A percentile compares a stretch with the other conserved stretches of the same genome.
phyloP scores from a whole-genome alignment of 1,140 invertebrate species.

The Leucophenga varia region DNA sequence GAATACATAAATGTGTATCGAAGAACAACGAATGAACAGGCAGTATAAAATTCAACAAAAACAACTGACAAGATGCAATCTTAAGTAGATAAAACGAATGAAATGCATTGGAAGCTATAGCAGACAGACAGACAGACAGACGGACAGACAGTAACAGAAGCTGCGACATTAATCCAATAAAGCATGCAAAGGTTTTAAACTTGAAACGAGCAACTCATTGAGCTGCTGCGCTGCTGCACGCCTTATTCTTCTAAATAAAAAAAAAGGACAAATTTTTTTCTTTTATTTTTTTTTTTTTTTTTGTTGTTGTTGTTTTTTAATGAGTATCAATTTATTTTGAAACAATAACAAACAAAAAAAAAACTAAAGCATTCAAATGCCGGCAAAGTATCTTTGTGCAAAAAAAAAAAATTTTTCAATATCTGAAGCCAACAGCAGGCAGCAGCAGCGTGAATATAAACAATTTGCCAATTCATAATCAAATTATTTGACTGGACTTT shows the following conservation, averaged over 20 bases:
- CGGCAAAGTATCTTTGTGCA: no score
- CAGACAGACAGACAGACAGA: neutral
- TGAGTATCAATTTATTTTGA: conserved; percentile 32
- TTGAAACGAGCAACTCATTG: no score
- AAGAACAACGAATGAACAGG: neutral
- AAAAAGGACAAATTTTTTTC: neutral
- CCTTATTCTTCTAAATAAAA: no score
- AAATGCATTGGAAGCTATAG: conserved; percentile 1
- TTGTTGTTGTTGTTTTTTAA: no score
- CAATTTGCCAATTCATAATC: no score
- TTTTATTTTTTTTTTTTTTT: conserved; percentile 2
- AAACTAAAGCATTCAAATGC: no score
- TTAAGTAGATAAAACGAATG: conserved; percentile 12
- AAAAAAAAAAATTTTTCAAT: no score
- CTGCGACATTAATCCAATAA: conserved; percentile 33
- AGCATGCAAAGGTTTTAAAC: conserved; percentile 18
- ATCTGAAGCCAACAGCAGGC: no score
- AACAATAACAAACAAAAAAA: conserved; percentile 15
- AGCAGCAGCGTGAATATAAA: no score
- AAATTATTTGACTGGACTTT: no score
- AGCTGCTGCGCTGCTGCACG: no score
- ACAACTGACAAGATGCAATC: conserved; percentile 23
- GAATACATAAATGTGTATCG: no score
- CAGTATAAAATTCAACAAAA: neutral
- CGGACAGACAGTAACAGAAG: conserved; percentile 12